Evolutionary conservation across 2,888 invertebrate species (phyloP), one percentile per base, ranked within the genome.

Genomic region (Isoperla grammatica): DNA sequence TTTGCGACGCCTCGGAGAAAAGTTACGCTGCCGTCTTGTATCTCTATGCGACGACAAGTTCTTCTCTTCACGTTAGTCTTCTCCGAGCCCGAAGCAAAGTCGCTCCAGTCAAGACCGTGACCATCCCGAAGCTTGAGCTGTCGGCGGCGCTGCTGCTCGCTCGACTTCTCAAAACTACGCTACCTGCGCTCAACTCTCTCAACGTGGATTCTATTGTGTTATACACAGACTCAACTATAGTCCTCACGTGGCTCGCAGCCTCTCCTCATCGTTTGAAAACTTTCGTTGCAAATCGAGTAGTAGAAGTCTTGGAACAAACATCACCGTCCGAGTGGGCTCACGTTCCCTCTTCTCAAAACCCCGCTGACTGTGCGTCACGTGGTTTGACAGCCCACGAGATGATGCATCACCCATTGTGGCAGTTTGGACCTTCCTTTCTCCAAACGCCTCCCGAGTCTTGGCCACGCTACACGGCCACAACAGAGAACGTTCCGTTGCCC

Each of bases 291-390:
- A 71, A 71, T 60, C 56, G 70, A 35, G 67, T 71, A 2, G 63
- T 66, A 0, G 57, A 67, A 53, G 22, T 48, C 9, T 70, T 71
- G 13, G 68, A 70, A 58, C 64, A 65, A 22, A 35, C 61, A 9
- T 62, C 66, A n/a, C 63, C 67, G 8, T 19, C 54, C 5, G 43
- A 48, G 4, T 72, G 70, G 70, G 49, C 54, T 39, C 67, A 71
- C 53, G 67, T 71, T 0, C 39, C 61, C 15, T 65, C 67, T 8
- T 56, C 61, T 22, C 55, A 64, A 6, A 72, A 72, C 57, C 69
- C 71, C 0, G 69, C 70, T 11, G 70, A 71, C 58, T 65, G 67
- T 11, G 64, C 69, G 1, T 71, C 70, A 0, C 46, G 71, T 39
- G 71, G 71, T 12, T 29, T 67, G 1, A 13, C 59, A 2, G 61